phyloP scores from a whole-genome alignment of 2,113 vertebrate species.

The Baryphthengus martii region DNA sequence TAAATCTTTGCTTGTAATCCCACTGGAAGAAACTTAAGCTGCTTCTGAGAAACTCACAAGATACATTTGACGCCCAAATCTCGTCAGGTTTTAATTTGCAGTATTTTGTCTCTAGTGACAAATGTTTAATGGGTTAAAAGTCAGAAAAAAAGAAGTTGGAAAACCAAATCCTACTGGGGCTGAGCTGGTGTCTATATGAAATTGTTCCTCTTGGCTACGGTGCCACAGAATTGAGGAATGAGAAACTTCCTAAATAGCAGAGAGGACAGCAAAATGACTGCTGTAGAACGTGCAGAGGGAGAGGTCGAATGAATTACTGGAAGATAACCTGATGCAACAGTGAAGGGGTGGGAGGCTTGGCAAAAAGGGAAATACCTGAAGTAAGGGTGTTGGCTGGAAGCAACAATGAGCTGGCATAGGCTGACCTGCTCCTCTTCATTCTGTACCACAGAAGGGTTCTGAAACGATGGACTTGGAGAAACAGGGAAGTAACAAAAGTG shows the following conservation, averaged over 20 bases:
- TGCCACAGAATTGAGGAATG: background rate
- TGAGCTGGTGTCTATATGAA: background rate
- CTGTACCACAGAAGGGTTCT: background rate
- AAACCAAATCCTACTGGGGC: background rate
- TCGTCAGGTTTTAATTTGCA: background rate
- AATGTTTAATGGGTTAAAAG: background rate
- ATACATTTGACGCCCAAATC: background rate
- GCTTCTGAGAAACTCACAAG: background rate
- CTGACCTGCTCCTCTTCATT: background rate
- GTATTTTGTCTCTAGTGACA: background rate
- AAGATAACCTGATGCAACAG: constrained; percentile 6
- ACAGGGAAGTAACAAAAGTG: background rate
- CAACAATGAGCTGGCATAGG: background rate
- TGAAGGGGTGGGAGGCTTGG: background rate
- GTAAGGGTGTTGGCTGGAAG: background rate
- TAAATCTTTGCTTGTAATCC: background rate
- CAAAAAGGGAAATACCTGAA: background rate
- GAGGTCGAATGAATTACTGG: constrained; percentile 13
- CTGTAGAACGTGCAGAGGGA: background rate
- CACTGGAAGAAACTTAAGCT: background rate
- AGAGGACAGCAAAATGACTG: background rate
- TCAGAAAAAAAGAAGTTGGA: background rate
- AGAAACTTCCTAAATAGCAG: background rate
- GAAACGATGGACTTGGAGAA: background rate
- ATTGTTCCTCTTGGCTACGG: background rate